phyloP scores from a whole-genome alignment of 2,888 invertebrate species.

The Noctuana brunneofusca region DNA sequence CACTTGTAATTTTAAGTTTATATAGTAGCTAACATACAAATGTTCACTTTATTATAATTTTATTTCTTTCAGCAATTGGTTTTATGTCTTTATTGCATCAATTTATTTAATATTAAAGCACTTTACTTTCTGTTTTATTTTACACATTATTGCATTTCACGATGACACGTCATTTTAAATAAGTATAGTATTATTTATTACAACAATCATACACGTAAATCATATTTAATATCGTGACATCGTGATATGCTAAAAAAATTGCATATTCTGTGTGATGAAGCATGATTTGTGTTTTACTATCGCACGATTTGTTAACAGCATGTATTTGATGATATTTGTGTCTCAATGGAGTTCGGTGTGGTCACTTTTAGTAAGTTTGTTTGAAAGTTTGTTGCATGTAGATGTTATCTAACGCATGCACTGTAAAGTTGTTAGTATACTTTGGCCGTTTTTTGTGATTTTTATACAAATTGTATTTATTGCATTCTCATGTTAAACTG shows the following conservation, averaged over 20 bases:
- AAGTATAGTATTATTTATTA: too few relatives aligned
- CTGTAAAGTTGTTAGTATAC: neutral
- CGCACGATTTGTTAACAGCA: slow-evolving; percentile 27
- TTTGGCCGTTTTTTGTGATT: neutral
- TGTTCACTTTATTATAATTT: neutral
- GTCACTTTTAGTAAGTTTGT: neutral
- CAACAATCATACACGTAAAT: too few relatives aligned
- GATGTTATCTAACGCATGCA: slow-evolving; percentile 23
- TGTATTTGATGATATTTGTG: neutral
- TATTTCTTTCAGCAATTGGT: neutral
- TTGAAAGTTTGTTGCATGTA: slow-evolving; percentile 12
- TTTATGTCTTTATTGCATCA: neutral
- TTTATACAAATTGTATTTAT: neutral
- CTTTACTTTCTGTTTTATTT: neutral
- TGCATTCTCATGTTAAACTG: neutral
- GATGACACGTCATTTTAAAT: neutral
- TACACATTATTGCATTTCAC: neutral
- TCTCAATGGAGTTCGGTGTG: neutral
- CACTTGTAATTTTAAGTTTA: neutral
- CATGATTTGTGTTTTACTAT: slow-evolving; percentile 14
- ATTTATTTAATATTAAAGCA: neutral
- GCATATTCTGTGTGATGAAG: slow-evolving; percentile 4
- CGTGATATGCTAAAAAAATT: neutral
- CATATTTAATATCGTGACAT: neutral
- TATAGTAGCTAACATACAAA: neutral